phyloP scores from a whole-genome alignment of 1,140 invertebrate species.

The Caenorhabditis briggsae region DNA sequence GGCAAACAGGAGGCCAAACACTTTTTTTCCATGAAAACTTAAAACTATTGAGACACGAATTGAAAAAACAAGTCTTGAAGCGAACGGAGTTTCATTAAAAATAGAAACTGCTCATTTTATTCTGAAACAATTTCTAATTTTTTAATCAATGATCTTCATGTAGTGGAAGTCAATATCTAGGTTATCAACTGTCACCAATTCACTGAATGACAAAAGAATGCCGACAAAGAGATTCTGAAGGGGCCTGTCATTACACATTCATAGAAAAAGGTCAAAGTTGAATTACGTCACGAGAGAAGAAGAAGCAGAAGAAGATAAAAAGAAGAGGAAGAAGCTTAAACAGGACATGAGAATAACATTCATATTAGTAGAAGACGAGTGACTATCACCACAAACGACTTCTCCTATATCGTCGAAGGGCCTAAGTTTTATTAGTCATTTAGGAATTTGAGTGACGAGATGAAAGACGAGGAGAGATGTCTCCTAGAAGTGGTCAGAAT shows the following conservation, averaged over 20 bases:
- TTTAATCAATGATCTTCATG: not conserved
- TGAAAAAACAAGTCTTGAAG: constrained; percentile 5
- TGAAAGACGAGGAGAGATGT: not conserved
- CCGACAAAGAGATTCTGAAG: constrained; percentile 38
- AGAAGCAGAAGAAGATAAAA: not conserved
- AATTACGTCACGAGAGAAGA: constrained; percentile 50
- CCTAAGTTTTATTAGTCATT: constrained; percentile 41
- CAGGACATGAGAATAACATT: constrained; percentile 37
- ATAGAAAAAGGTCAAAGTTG: constrained; percentile 44
- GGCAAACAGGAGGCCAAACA: constrained; percentile 47
- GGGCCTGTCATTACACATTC: constrained; percentile 13
- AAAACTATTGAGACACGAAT: not conserved
- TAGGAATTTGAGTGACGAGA: constrained; percentile 16
- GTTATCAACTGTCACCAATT: constrained; percentile 35
- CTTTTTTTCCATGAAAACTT: constrained; percentile 16
- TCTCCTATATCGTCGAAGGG: not conserved
- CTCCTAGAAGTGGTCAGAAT: too few relatives aligned
- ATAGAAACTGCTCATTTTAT: not conserved
- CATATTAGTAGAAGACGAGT: not conserved
- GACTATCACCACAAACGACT: constrained; percentile 3
- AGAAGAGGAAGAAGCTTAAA: constrained; percentile 41
- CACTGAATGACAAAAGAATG: constrained; percentile 26
- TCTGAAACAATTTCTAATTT: not conserved
- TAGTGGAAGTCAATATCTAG: not conserved
- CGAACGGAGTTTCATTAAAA: not conserved